A percentile compares a stretch with the other conserved stretches of the same genome.
Evolutionary conservation across 2,113 vertebrate genomes (phyloP).

Genomic region (Fregetta grallaria): DNA sequence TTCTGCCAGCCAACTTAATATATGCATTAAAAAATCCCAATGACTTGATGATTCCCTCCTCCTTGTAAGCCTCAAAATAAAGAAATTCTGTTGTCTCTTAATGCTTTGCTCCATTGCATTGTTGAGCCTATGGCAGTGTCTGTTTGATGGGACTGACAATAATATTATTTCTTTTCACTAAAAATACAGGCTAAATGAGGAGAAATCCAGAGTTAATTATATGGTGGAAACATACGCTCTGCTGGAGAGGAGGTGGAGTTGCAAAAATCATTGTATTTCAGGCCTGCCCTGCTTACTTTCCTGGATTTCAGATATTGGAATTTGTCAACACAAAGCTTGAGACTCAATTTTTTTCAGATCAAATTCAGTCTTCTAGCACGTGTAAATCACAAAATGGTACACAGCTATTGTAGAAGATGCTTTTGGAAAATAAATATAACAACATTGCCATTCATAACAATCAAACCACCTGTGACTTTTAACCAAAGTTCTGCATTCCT

Average conservation of each 20-base stretch:
- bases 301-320: background rate
- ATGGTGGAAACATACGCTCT: constrained; percentile 48
- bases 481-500: background rate
- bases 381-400: background rate
- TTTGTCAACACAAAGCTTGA: background rate
- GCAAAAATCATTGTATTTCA: background rate
- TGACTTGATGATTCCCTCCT: constrained; percentile 32
- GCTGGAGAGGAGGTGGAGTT: constrained; percentile 14
- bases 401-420: background rate
- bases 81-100: constrained; percentile 51
- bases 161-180: constrained; percentile 70
- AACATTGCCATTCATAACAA: background rate
- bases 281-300: background rate
- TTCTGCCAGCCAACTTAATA: constrained; percentile 73
- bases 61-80: constrained; percentile 25
- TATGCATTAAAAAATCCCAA: constrained; percentile 53
- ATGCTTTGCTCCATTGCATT: constrained; percentile 68
- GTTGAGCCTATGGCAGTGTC: constrained; percentile 68
- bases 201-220: constrained; percentile 71
- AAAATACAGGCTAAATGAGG: constrained; percentile 59
- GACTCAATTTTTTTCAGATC: background rate
- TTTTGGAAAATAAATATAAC: constrained; percentile 34
- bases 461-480: background rate
- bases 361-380: background rate
- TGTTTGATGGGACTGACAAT: constrained; percentile 70